Percentiles rank a stretch among this genome's conserved stretches.
Evolutionary conservation across 2,888 invertebrate species (phyloP).

Genomic region (Osmoderma eremita): DNA sequence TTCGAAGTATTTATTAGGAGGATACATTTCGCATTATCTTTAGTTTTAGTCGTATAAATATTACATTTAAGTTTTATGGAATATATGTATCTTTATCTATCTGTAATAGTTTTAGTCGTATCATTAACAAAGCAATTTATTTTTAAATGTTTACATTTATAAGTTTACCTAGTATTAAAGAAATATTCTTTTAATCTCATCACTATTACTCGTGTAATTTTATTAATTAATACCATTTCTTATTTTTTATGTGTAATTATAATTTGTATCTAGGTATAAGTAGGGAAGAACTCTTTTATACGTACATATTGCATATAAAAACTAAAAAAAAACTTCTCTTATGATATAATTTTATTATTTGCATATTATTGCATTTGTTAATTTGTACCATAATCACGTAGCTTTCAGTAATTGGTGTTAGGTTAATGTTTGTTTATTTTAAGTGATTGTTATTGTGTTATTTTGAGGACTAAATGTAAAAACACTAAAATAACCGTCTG

Average conservation of each 20-base stretch:
- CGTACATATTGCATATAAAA: conserved; percentile 20
- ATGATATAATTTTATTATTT: conserved; percentile 24
- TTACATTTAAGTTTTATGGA: background rate
- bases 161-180: conserved; percentile 25
- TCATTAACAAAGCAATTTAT: conserved; percentile 30
- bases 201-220: conserved; percentile 18
- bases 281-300: conserved; percentile 34
- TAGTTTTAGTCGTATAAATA: conserved; percentile 6
- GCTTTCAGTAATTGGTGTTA: conserved; percentile 35
- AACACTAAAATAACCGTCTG: conserved; percentile 26
- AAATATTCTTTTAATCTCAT: conserved; percentile 2
- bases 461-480: conserved; percentile 34
- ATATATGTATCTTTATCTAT: background rate
- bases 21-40: conserved; percentile 21
- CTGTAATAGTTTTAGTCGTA: conserved; percentile 27
- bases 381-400: conserved; percentile 36
- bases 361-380: conserved; percentile 36
- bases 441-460: conserved; percentile 38
- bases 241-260: conserved; percentile 26
- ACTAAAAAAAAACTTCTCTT: background rate
- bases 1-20: conserved; percentile 32
- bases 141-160: conserved; percentile 20
- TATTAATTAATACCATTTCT: conserved; percentile 31
- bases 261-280: conserved; percentile 18
- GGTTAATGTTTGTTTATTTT: conserved; percentile 37